These are phyloP conservation scores for Celastrina argiolus DNA, from an alignment of 2,888 invertebrate species.

Conservation along the genomic window DNA sequence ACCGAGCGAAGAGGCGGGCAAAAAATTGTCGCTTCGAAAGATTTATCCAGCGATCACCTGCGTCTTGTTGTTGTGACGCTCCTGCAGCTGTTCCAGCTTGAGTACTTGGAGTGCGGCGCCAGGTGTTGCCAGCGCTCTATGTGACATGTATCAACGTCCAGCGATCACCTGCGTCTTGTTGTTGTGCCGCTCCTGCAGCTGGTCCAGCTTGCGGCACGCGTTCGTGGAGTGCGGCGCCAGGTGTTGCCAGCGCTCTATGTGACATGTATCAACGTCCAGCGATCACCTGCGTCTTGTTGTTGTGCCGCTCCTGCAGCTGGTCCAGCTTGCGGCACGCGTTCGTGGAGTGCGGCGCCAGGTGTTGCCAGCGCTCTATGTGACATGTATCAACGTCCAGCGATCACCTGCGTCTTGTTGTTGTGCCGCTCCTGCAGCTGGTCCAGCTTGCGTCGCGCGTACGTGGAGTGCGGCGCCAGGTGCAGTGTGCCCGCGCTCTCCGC, in stretches of 20 bases:
- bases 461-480: slow-evolving; percentile 89
- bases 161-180: slow-evolving; percentile 84
- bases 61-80: too few relatives aligned
- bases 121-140: slow-evolving; percentile 78
- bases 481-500: slow-evolving; percentile 68
- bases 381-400: neutral
- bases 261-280: neutral
- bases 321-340: slow-evolving; percentile 89
- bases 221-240: slow-evolving; percentile 91
- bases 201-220: slow-evolving; percentile 88
- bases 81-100: slow-evolving; percentile 88
- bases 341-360: slow-evolving; percentile 89
- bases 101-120: slow-evolving; percentile 90
- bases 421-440: slow-evolving; percentile 90
- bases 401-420: slow-evolving; percentile 86
- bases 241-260: slow-evolving; percentile 73
- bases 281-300: slow-evolving; percentile 85
- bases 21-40: too few relatives aligned
- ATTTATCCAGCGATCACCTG: too few relatives aligned
- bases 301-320: slow-evolving; percentile 89
- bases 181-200: slow-evolving; percentile 88
- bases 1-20: too few relatives aligned
- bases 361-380: slow-evolving; percentile 69
- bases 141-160: too few relatives aligned
- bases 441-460: slow-evolving; percentile 87